These are phyloP conservation scores for Eonycteris spelaea DNA, from an alignment of 2,113 vertebrate species.

Conservation along the genomic window DNA sequence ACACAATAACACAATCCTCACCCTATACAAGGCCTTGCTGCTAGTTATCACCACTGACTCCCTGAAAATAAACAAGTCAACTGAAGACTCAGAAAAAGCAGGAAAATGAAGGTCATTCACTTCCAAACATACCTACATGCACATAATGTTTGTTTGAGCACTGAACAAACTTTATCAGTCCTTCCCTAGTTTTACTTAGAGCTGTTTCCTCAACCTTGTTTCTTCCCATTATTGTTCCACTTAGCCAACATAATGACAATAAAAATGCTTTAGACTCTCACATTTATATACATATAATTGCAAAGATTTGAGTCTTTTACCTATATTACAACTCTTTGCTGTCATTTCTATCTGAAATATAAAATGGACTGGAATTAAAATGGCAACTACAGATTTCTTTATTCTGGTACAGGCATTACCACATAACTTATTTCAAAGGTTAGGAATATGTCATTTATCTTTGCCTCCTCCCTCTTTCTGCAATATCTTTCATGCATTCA, in stretches of 20 bases:
- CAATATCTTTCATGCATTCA: not conserved
- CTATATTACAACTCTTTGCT: not conserved
- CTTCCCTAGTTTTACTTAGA: not conserved
- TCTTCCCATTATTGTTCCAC: not conserved
- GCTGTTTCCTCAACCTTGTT: not conserved
- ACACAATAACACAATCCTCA: not conserved
- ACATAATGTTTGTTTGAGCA: not conserved
- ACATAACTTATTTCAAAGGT: not conserved
- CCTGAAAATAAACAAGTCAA: not conserved
- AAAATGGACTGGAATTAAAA: not conserved
- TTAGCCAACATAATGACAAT: not conserved
- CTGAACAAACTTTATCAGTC: not conserved
- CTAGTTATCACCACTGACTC: not conserved
- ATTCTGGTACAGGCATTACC: not conserved
- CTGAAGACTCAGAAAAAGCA: not conserved
- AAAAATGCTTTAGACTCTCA: not conserved
- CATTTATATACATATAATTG: not conserved
- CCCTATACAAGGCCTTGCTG: fast-evolving
- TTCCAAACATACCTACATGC: not conserved
- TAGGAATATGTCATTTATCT: not conserved
- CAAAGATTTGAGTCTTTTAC: not conserved
- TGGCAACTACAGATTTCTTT: not conserved
- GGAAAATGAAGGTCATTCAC: not conserved
- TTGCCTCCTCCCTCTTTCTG: not conserved
- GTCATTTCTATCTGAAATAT: not conserved